Evolutionary conservation across 2,113 vertebrate species (phyloP).

Genomic region (Danionella cerebrum): DNA sequence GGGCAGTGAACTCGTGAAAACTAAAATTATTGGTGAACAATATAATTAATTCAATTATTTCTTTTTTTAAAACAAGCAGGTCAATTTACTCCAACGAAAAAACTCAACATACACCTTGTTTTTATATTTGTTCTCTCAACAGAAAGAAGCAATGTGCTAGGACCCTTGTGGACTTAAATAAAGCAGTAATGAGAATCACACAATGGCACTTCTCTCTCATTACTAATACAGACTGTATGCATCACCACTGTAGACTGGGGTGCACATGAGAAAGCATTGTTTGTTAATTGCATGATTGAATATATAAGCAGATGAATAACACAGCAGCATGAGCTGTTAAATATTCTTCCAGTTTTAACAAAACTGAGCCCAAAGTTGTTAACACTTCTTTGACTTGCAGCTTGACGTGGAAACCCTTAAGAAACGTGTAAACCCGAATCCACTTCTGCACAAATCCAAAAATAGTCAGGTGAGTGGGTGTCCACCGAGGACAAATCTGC

Average conservation of each 20-base stretch:
- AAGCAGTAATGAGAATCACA: constrained; percentile 21
- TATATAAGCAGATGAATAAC: neutral
- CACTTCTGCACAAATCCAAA: constrained; percentile 16
- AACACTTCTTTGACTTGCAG: neutral
- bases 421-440: neutral
- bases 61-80: no score
- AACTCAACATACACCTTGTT: no score
- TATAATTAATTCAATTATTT: no score
- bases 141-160: neutral
- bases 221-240: constrained; percentile 20
- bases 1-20: no score
- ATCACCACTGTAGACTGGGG: neutral
- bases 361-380: neutral
- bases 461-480: constrained; percentile 10
- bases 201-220: neutral
- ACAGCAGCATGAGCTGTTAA: neutral
- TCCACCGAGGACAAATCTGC: constrained; percentile 19
- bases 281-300: neutral
- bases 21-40: no score
- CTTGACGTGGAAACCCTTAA: neutral
- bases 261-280: neutral
- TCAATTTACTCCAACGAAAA: no score
- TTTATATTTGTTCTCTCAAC: neutral
- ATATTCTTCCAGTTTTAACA: neutral
- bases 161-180: constrained; percentile 12